Evolutionary conservation across 2,888 invertebrate species (phyloP).

Genomic region (Vanessa cardui): DNA sequence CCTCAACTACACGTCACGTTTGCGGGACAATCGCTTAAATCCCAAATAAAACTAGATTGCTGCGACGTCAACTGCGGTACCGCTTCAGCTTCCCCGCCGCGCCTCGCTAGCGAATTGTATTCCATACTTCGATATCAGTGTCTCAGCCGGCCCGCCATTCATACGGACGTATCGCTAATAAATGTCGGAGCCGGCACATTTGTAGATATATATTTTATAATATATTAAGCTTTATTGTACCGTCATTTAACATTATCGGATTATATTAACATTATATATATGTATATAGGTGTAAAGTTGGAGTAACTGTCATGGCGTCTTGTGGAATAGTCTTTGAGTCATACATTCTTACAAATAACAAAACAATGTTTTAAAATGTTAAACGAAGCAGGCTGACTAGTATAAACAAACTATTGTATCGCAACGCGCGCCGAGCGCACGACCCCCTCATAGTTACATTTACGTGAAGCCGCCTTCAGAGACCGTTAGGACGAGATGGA

Average conservation of each 20-base stretch:
- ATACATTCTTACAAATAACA: conserved; percentile 29
- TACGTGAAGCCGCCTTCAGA: neutral
- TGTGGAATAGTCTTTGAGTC: conserved; percentile 7
- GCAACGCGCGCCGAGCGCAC: conserved; percentile 8
- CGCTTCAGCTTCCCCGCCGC: neutral
- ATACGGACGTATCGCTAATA: neutral
- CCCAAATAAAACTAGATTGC: neutral
- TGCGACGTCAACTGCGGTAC: neutral
- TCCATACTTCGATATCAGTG: neutral
- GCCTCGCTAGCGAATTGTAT: no score
- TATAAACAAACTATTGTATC: conserved; percentile 25
- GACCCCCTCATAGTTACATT: conserved; percentile 1
- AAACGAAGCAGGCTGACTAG: conserved; percentile 35
- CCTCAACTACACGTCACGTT: neutral
- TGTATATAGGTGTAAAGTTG: conserved; percentile 11
- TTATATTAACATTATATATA: conserved; percentile 24
- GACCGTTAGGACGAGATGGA: neutral
- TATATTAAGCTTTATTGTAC: conserved; percentile 2
- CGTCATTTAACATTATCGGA: conserved; percentile 5
- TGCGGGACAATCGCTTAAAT: neutral
- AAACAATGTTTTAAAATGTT: conserved; percentile 25
- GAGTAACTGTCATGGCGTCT: conserved; percentile 31
- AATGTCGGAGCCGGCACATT: neutral
- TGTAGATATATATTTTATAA: neutral
- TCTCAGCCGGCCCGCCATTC: neutral